Base-by-base conservation (phyloP, 2,113 vertebrate genomes). In the Coryphaenoides rupestris region DNA sequence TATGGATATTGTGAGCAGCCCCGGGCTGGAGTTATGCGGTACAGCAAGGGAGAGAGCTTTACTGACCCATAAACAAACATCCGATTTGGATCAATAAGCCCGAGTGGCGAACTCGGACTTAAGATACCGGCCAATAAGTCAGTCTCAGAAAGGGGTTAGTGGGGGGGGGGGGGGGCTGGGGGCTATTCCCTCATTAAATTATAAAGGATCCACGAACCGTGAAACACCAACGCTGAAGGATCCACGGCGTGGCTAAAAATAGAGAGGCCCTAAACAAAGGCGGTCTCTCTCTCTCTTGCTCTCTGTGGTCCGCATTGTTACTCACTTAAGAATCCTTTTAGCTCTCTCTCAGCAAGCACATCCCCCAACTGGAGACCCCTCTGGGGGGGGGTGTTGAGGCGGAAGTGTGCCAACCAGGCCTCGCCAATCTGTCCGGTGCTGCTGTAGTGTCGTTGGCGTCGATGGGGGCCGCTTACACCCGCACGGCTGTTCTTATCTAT, bases 291-390 rank as follows among this genome's bases (percentile, higher is more conserved):
- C 24, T 19, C 45, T 60, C 47, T 40, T 12, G 9, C 9, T 40
- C 33, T 40, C 33, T 10, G 9, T 40, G 1, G 9, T 80, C 59
- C 75, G 66, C 72, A 84, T 84, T 87, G 79, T 89, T 88, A 86
- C 85, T 85, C 75, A 86, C 85, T 85, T 74, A 65, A 79, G 75
- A 91, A 89, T 82, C 85, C 85, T 89, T 90, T 90, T 84, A 89
- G 83, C 81, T 68, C 75, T 56, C 63, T 40, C 33, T 40, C n/a
- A n/a, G n/a, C n/a, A n/a, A n/a, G 33, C 33, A 9, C 70, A 23
- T 73, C 70, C 84, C 23, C 21, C 21, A 21, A 64, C 66, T 65
- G 82, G 70, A 9, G 63, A 80, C 78, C 84, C 83, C 50, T 58
- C 80, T 76, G 85, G 86, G 54, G n/a, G n/a, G n/a, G n/a, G n/a